These are phyloP conservation scores for Heterodera carotae DNA, from an alignment of 1,140 invertebrate genomes.

Conservation along the genomic window DNA sequence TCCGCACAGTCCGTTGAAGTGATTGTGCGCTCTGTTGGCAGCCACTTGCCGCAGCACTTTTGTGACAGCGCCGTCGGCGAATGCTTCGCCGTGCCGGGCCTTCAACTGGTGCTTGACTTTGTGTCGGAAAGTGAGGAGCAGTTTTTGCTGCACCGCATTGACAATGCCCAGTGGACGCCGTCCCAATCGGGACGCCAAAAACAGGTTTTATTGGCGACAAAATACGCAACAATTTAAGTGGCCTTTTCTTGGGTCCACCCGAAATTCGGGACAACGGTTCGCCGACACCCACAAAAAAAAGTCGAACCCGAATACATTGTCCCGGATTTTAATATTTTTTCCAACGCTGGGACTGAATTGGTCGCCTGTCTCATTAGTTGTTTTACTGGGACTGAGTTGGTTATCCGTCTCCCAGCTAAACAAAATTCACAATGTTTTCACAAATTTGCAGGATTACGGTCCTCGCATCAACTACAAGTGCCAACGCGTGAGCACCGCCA, in stretches of 20 bases:
- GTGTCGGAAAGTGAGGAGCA: slow-evolving; percentile 72
- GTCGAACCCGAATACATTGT: no score
- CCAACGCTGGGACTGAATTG: no score
- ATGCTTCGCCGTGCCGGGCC: not conserved
- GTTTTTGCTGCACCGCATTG: slow-evolving; percentile 74
- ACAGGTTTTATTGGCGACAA: slow-evolving; percentile 24
- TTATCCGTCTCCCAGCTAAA: no score
- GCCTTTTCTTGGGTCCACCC: no score
- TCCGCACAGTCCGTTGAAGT: not conserved
- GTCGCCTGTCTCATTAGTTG: no score
- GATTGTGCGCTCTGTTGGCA: not conserved
- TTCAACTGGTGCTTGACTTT: slow-evolving; percentile 49
- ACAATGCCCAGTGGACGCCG: slow-evolving; percentile 80
- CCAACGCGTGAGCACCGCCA: slow-evolving; percentile 76
- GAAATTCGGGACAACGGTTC: no score
- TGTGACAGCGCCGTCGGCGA: not conserved
- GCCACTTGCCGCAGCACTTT: not conserved
- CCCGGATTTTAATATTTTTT: no score
- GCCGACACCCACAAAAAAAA: no score
- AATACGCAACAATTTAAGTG: no score
- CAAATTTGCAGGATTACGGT: slow-evolving; percentile 85
- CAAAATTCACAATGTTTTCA: no score
- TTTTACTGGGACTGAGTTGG: no score
- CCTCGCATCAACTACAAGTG: slow-evolving; percentile 98
- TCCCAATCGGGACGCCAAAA: slow-evolving; percentile 85